A percentile compares a stretch with the other conserved stretches of the same genome.
Conservation (phyloP, 2,888 invertebrate genomes). For the Ochropacha duplaris region DNA sequence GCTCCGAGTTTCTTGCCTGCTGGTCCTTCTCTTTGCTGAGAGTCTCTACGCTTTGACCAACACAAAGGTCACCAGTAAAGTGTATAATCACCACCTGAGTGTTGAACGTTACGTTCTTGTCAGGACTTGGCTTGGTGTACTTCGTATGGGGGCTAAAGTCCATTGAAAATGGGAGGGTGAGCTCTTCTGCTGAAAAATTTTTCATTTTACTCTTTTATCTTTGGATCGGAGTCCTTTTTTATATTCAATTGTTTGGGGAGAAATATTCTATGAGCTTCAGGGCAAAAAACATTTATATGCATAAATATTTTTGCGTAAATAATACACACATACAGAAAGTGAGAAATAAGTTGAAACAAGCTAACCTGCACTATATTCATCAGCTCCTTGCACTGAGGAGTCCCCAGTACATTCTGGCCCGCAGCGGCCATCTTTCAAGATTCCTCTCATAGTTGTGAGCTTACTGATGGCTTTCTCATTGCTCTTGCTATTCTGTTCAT, state of each 20-base stretch:
- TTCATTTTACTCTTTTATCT: no score
- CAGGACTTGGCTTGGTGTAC: constrained; percentile 62
- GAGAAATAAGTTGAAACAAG: neutral
- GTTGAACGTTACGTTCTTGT: constrained; percentile 77
- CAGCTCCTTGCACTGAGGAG: constrained; percentile 55
- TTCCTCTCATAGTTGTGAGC: constrained; percentile 69
- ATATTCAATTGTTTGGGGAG: no score
- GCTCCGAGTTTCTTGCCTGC: constrained; percentile 84
- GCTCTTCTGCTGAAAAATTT: constrained; percentile 48
- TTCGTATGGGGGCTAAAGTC: constrained; percentile 58
- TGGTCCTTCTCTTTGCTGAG: constrained; percentile 85
- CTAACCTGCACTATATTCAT: constrained; percentile 51
- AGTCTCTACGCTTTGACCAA: constrained; percentile 82
- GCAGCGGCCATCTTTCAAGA: constrained; percentile 72
- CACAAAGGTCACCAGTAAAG: constrained; percentile 82
- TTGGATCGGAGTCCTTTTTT: no score
- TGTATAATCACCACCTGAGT: constrained; percentile 85
- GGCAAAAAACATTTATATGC: no score
- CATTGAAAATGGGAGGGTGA: constrained; percentile 55
- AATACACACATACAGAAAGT: constrained; percentile 1
- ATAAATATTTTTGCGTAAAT: no score
- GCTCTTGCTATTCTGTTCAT: constrained; percentile 58
- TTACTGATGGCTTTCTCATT: constrained; percentile 67
- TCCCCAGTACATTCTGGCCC: constrained; percentile 75
- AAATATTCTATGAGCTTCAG: no score